Conservation (phyloP, 2,113 vertebrate species). For the Laticauda colubrina region DNA sequence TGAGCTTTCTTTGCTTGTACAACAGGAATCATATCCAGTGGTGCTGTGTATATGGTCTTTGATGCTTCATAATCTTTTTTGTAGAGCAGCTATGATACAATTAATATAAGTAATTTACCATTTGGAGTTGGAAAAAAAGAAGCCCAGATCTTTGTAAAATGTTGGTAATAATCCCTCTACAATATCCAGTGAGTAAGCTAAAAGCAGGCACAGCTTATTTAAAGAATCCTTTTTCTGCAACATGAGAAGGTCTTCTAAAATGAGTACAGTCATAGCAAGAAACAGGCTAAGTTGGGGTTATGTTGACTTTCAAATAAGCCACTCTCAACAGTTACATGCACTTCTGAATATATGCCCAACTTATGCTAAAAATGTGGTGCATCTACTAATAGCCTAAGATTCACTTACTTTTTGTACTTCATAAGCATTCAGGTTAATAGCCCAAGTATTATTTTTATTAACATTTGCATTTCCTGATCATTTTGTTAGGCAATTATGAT, state of each 20-base stretch:
- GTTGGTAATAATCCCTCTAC: not conserved
- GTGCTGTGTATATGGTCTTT: slow-evolving; percentile 83
- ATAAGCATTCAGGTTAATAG: not conserved
- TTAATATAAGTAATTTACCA: not conserved
- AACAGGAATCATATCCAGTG: slow-evolving; percentile 87
- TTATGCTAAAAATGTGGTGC: not conserved
- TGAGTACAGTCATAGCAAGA: not conserved
- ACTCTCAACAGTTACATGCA: not conserved
- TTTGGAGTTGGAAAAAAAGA: not conserved
- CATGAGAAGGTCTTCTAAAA: not conserved
- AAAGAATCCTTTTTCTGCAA: not conserved
- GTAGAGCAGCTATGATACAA: slow-evolving; percentile 78
- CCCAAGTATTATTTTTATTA: not conserved
- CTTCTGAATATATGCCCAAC: not conserved
- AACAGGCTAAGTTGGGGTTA: not conserved
- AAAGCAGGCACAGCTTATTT: not conserved
- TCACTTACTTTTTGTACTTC: not conserved
- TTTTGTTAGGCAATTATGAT: not conserved
- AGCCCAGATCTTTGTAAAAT: not conserved
- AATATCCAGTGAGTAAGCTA: not conserved
- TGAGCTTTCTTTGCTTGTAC: slow-evolving; percentile 89
- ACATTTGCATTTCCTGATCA: not conserved
- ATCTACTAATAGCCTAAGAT: not conserved
- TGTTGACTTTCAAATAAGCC: not conserved
- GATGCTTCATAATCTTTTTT: slow-evolving; percentile 87